These are phyloP conservation scores for Phoebastria nigripes DNA, from an alignment of 2,797 vertebrate species.

Conservation along the genomic window DNA sequence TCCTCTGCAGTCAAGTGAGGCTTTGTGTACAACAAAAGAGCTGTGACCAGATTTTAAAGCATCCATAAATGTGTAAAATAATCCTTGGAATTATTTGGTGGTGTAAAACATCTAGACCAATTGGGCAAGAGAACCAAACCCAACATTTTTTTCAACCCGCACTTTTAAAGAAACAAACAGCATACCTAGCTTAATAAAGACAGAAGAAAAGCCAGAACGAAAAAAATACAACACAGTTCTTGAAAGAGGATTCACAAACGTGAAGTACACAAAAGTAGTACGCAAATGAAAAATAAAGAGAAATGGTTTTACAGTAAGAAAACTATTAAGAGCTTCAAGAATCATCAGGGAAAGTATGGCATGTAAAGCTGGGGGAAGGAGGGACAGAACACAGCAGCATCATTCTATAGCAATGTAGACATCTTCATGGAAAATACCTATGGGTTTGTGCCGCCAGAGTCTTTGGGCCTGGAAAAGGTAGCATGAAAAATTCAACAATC, in stretches of 20 bases:
- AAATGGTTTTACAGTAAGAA: neutral
- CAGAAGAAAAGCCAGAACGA: neutral
- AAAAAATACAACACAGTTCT: neutral
- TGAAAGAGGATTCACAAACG: neutral
- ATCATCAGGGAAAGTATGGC: neutral
- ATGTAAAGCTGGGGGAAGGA: neutral
- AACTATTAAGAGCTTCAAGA: neutral
- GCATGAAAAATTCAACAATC: neutral
- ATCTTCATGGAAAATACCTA: neutral
- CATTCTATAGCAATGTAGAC: neutral
- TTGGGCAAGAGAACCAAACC: neutral
- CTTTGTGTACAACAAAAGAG: neutral
- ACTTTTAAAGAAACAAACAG: neutral
- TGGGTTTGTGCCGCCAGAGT: neutral
- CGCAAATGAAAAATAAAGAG: neutral
- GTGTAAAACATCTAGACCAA: neutral
- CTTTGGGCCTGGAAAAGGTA: constrained; percentile 7
- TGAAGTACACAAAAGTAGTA: neutral
- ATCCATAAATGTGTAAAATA: neutral
- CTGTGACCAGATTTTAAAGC: neutral
- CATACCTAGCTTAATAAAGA: neutral
- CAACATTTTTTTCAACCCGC: neutral
- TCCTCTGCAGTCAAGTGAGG: neutral
- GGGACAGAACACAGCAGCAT: neutral
- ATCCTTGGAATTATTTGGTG: neutral